A percentile compares a stretch with the other conserved stretches of the same genome.
Conservation (phyloP, 2,797 vertebrate genomes). For the Psittacula echo region DNA sequence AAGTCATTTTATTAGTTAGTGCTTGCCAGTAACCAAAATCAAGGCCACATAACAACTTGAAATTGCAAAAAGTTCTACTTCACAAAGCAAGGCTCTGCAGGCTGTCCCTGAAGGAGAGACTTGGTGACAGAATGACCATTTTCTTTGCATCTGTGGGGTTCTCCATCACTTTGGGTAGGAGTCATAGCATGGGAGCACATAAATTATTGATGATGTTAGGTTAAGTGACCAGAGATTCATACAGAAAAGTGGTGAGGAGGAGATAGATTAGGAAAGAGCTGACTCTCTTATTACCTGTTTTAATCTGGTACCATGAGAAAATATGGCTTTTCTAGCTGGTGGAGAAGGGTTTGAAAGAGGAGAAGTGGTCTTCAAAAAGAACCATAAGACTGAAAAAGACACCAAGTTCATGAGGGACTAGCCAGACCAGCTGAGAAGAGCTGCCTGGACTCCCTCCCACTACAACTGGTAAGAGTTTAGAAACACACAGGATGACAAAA, state of each 20-base stretch:
- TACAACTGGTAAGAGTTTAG: background rate
- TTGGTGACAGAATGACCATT: background rate
- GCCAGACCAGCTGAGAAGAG: background rate
- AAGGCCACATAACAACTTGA: background rate
- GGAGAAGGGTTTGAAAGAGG: background rate
- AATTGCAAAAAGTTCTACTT: background rate
- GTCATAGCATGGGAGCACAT: fast-evolving
- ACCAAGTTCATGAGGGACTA: fast-evolving
- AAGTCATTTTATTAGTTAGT: background rate
- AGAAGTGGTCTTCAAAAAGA: background rate
- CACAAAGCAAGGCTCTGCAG: background rate
- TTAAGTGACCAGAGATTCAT: background rate
- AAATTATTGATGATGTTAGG: too few species aligned
- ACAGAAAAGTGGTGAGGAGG: background rate
- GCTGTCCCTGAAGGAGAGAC: background rate
- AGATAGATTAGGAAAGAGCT: background rate
- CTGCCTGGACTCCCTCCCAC: background rate
- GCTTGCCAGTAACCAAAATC: background rate
- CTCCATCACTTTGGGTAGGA: too few species aligned
- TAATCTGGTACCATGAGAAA: background rate
- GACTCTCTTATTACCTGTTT: background rate
- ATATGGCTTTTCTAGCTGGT: background rate
- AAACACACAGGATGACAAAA: background rate
- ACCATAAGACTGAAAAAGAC: background rate
- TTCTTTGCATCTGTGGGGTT: background rate